Percentiles rank a stretch among this genome's conserved stretches.
These are phyloP conservation scores for Pipa parva DNA, from an alignment of 2,113 vertebrate genomes.

Conservation along the genomic window DNA sequence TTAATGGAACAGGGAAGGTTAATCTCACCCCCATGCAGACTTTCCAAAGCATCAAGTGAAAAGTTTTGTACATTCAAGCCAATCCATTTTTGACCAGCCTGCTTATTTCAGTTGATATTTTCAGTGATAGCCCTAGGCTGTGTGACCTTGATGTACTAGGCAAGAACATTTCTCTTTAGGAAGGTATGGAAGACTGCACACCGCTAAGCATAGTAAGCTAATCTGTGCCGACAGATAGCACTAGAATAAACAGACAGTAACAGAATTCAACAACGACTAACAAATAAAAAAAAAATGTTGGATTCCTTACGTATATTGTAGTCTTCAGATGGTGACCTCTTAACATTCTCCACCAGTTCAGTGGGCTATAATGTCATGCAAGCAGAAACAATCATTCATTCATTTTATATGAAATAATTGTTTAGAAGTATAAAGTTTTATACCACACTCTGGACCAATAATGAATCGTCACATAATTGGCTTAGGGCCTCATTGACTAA, in stretches of 20 bases:
- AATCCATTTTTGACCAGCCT: slow-evolving; percentile 1
- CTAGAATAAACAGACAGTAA: slow-evolving; percentile 38
- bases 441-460: no score
- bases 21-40: slow-evolving; percentile 2
- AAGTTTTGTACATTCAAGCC: slow-evolving; percentile 13
- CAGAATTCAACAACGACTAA: slow-evolving; percentile 13
- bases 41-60: not conserved
- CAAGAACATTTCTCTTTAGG: slow-evolving; percentile 20
- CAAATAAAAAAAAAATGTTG: no score
- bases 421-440: no score
- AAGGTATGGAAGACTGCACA: not conserved
- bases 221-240: slow-evolving; percentile 38
- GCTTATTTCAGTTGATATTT: not conserved
- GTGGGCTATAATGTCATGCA: no score
- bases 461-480: no score
- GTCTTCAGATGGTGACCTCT: no score
- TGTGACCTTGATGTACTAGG: slow-evolving; percentile 12
- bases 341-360: no score
- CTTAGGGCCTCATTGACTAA: no score
- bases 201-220: not conserved
- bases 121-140: not conserved
- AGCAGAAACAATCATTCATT: no score
- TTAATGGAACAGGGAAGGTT: not conserved
- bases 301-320: no score
- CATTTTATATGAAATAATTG: no score